phyloP scores from a whole-genome alignment of 2,888 invertebrate species.

The Chloroclysta siterata region DNA sequence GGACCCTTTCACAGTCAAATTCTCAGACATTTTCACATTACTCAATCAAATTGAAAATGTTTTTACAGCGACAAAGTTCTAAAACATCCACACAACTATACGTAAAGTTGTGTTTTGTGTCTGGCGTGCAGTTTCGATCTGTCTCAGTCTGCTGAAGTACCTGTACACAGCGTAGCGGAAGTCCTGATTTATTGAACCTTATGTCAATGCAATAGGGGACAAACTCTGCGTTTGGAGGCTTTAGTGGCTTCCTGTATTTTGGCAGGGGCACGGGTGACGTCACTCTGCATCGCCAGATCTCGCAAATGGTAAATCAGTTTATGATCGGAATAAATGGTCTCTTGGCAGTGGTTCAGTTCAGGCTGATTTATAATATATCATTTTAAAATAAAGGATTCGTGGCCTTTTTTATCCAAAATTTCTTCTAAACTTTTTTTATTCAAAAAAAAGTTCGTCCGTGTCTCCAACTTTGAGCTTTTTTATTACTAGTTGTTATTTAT shows the following conservation, averaged over 20 bases:
- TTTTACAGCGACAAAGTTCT: slow-evolving; percentile 32
- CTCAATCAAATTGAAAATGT: slow-evolving; percentile 23
- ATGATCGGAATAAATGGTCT: slow-evolving; percentile 21
- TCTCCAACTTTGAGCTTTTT: too few relatives aligned
- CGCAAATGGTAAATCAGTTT: slow-evolving; percentile 22
- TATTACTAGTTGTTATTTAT: too few relatives aligned
- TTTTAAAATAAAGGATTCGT: not conserved
- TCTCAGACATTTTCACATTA: slow-evolving; percentile 24
- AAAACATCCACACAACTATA: slow-evolving; percentile 31
- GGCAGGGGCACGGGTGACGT: slow-evolving; percentile 41
- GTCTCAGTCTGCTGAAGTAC: slow-evolving; percentile 55
- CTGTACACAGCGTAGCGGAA: slow-evolving; percentile 39
- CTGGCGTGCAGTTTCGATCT: slow-evolving; percentile 68
- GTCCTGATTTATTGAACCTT: slow-evolving; percentile 26
- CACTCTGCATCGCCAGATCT: slow-evolving; percentile 35
- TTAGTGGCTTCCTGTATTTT: slow-evolving; percentile 38
- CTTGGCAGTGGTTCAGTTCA: slow-evolving; percentile 21
- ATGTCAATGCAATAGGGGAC: slow-evolving; percentile 21
- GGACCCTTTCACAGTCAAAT: slow-evolving; percentile 27
- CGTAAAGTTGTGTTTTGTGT: slow-evolving; percentile 45
- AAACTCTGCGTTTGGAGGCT: slow-evolving; percentile 19
- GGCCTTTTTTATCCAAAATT: too few relatives aligned
- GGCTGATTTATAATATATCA: not conserved
- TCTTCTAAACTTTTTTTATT: too few relatives aligned
- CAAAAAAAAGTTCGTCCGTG: too few relatives aligned